Base-by-base conservation (phyloP, 2,888 invertebrate genomes). In the Thera britannica region DNA sequence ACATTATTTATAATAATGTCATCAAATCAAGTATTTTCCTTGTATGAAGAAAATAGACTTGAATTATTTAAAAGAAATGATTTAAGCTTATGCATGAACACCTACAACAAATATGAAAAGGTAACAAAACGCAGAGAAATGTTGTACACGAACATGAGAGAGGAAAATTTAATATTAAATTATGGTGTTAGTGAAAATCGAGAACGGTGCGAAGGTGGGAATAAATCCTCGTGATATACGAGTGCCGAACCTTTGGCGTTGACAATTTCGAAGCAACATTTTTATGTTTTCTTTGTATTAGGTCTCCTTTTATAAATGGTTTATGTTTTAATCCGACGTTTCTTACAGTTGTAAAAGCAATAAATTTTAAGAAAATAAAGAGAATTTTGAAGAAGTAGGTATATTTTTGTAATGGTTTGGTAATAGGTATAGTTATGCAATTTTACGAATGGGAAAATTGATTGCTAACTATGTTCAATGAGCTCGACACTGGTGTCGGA, bases 111-210 rank as follows among this genome's bases (percentile, higher is more conserved):
- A 90, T 90, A 91, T 90, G 89, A 91, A 92, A 52, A 52, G 52
- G 34, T 91, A 90, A 90, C 86, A 88, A 87, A 90, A 91, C 79
- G 84, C 83, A 85, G 87, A 89, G 87, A 89, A 91, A 89, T 90
- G 86, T 90, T 83, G 81, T 82, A 80, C 80, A 85, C 81, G 83
- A 81, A 83, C 83, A 83, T 80, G 82, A 88, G 85, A 86, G 85
- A 87, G 88, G 89, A 88, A 86, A 90, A 92, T 93, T 92, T 92
- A 91, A 92, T 92, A 93, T 92, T 92, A 92, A 93, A 93, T 93
- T 93, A 93, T 92, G 91, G 90, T 87, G 90, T 92, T 90, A 88
- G 87, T 86, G 84, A 83, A 89, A 91, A 92, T 92, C 90, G 92
- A 90, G 92, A 87, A 88, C 84, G 86, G 86, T 81, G 85, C 87